phyloP scores from a whole-genome alignment of 1,140 invertebrate species.

The Panulirus ornatus region DNA sequence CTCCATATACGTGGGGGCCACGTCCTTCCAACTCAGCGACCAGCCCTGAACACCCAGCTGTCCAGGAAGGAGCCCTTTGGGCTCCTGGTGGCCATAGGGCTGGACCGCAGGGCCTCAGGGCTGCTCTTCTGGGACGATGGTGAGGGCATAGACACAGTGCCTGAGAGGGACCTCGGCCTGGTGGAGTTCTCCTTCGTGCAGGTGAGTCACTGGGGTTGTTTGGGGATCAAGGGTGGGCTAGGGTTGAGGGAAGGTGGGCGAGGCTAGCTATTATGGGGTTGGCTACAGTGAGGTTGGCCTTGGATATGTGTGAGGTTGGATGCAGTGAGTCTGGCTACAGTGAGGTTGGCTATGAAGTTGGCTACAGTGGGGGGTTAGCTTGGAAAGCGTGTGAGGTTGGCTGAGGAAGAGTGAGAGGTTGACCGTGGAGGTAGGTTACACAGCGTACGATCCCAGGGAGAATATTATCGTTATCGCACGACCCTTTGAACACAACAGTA shows the following conservation, averaged over 20 bases:
- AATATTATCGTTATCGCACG: too few species aligned
- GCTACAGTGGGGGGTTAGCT: too few species aligned
- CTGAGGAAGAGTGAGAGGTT: too few species aligned
- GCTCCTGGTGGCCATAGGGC: constrained; percentile 70
- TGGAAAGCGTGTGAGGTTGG: background rate
- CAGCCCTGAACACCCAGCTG: constrained; percentile 76
- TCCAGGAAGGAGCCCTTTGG: constrained; percentile 61
- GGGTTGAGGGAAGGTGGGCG: background rate
- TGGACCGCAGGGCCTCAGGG: constrained; percentile 56
- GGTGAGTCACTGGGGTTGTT: constrained; percentile 19
- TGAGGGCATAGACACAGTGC: constrained; percentile 27
- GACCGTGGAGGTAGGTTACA: too few species aligned
- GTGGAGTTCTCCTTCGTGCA: constrained; percentile 52
- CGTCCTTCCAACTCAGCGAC: constrained; percentile 78
- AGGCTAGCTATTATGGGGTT: background rate
- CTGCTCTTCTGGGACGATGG: constrained; percentile 75
- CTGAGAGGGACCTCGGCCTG: constrained; percentile 13
- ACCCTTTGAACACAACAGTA: too few species aligned
- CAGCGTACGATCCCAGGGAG: too few species aligned
- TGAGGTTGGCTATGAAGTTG: too few species aligned
- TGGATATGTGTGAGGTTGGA: background rate
- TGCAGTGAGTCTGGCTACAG: background rate
- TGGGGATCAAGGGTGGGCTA: background rate
- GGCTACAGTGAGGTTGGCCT: background rate
- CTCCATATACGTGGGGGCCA: constrained; percentile 77